Conservation (phyloP, 2,797 vertebrate species). For the Ciconia nigra region DNA sequence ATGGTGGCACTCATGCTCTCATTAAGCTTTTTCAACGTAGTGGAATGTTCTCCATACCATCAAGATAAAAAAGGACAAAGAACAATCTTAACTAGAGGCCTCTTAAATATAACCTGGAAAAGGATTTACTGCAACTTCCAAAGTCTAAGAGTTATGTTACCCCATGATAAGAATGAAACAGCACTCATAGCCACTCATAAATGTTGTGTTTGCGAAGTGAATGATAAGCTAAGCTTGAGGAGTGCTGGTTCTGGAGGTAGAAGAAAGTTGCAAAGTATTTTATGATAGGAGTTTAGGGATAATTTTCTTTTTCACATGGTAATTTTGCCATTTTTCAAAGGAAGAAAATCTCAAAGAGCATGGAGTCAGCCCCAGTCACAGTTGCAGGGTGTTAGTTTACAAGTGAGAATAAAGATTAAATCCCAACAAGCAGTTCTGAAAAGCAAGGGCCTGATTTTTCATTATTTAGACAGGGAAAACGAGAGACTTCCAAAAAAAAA, state of each 20-base stretch:
- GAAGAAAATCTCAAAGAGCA: background rate
- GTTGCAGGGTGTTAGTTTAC: background rate
- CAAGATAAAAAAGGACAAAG: conserved; percentile 20
- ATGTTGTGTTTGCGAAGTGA: background rate
- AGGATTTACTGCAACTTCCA: background rate
- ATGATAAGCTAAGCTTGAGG: background rate
- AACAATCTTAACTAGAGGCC: background rate
- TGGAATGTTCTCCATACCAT: background rate
- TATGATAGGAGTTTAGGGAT: background rate
- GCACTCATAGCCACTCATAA: background rate
- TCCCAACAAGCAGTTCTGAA: background rate
- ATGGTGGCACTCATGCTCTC: background rate
- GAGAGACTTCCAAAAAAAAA: background rate
- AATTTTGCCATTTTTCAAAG: background rate
- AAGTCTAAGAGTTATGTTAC: background rate
- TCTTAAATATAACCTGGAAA: background rate
- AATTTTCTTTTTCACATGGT: background rate
- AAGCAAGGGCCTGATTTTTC: background rate
- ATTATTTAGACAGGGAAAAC: background rate
- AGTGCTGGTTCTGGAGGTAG: background rate
- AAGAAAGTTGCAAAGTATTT: background rate
- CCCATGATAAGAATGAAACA: background rate
- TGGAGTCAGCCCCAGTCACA: background rate
- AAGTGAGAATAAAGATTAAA: background rate
- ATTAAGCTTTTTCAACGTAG: background rate